Base-by-base conservation (phyloP, 2,113 vertebrate genomes). In the Platichthys flesus region DNA sequence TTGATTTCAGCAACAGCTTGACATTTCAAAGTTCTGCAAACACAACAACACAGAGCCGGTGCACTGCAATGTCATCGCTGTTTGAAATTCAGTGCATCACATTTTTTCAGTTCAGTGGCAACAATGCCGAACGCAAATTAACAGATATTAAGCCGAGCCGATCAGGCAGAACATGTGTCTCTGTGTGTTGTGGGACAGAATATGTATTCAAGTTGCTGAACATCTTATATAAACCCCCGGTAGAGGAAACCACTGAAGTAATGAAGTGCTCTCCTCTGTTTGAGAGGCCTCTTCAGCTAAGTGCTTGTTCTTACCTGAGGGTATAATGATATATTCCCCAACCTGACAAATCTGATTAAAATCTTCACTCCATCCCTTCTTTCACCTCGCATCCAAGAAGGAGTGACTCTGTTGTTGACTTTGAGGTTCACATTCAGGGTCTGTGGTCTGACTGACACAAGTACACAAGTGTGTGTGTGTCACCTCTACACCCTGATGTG, bases 211-310 rank as follows among this genome's bases (percentile, higher is more conserved):
- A 73, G 76, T 75, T 71, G 54, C 10, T 58, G 77, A 69, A 78
- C 60, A 65, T 67, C 66, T 64, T 61, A 28, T 74, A 62, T 79
- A 71, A 62, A 55, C 21, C 24, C 40, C n/a, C 35, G 49, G 45
- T 65, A 67, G 58, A 71, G 62, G 67, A 74, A 31, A 65, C 68
- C 28, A 40, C 9, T 9, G 26, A 60, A 67, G 59, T 80, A 77
- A 84, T 80, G 64, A 84, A 84, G 62, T 52, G 37, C 61, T 81
- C 67, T 35, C 24, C 9, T 76, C 64, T 35, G 15, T 81, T 78
- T 78, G 47, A 85, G 79, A 85, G 45, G 49, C 18, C 31, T 70
- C 67, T 66, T 69, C 70, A 73, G 52, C 57, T 82, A 70, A 74
- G 69, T 66, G 64, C 6, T 7, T 54, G 2, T n/a, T n/a, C 51